phyloP scores from a whole-genome alignment of 2,797 vertebrate genomes.

The Phrynocephalus guinanensis region DNA sequence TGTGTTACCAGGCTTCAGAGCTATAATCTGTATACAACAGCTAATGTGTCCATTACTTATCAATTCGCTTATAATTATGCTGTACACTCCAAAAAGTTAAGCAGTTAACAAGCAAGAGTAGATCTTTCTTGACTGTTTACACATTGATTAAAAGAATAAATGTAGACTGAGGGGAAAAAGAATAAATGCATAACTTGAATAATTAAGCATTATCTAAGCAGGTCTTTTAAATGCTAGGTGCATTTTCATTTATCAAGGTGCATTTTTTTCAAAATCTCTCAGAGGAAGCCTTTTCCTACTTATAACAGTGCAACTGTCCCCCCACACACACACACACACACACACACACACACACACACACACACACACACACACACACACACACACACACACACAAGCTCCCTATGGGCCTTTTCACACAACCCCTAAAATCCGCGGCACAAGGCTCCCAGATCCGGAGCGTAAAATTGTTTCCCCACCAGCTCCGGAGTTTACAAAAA shows the following conservation, averaged over 20 bases:
- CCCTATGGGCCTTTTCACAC: too few species aligned
- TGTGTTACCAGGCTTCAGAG: constrained; percentile 62
- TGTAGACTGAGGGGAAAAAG: constrained; percentile 32
- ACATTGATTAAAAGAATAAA: constrained; percentile 61
- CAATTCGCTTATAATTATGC: constrained; percentile 71
- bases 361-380: too few species aligned
- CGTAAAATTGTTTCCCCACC: too few species aligned
- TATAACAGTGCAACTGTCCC: neutral
- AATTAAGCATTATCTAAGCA: constrained; percentile 46
- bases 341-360: too few species aligned
- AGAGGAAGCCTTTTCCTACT: neutral
- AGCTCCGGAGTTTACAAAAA: too few species aligned
- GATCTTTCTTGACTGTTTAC: constrained; percentile 55
- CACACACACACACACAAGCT: too few species aligned
- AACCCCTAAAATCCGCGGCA: too few species aligned
- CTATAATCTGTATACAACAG: constrained; percentile 73
- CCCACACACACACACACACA: too few species aligned
- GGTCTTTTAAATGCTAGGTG: constrained; percentile 47
- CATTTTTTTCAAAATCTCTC: constrained; percentile 33
- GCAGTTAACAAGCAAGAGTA: constrained; percentile 59
- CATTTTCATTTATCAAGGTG: neutral
- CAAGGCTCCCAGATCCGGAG: too few species aligned
- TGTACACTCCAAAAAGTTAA: constrained; percentile 68
- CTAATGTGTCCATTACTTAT: constrained; percentile 76
- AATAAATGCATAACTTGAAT: constrained; percentile 48